phyloP scores from a whole-genome alignment of 2,113 vertebrate species.

The Ceyx margarethae region DNA sequence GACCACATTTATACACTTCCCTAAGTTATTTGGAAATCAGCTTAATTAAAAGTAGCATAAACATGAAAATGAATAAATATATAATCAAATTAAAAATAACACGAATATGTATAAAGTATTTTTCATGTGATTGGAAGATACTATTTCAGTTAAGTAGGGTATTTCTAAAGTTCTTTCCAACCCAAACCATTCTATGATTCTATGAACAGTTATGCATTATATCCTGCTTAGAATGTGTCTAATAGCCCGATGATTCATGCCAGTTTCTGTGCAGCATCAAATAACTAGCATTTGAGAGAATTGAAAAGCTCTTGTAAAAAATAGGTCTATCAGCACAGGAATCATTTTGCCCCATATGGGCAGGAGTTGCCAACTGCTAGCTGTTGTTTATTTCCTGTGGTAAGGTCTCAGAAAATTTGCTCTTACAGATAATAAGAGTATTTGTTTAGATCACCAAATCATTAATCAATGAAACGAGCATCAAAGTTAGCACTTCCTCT shows the following conservation, averaged over 20 bases:
- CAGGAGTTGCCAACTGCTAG: not conserved
- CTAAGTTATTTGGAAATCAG: not conserved
- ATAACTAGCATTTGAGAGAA: not conserved
- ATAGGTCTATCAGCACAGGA: not conserved
- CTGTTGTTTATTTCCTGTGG: not conserved
- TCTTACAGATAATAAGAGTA: not conserved
- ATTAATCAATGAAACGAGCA: slow-evolving; percentile 7
- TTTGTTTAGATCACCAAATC: not conserved
- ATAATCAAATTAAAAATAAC: not conserved
- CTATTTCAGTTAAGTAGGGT: not conserved
- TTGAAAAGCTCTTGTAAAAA: not conserved
- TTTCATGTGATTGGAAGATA: not conserved
- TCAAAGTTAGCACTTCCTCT: not conserved
- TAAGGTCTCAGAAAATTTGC: not conserved
- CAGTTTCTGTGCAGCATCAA: not conserved
- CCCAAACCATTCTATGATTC: not conserved
- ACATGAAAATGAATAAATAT: not conserved
- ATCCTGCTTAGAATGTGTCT: not conserved
- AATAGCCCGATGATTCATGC: not conserved
- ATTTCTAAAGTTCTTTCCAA: not conserved
- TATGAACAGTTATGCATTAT: not conserved
- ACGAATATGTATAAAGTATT: not conserved
- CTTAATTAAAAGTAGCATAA: not conserved
- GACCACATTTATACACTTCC: not conserved
- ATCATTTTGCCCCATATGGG: not conserved